Evolutionary conservation across 2,888 invertebrate genomes (phyloP), one percentile per base, ranked within the genome.

Genomic region (Trissolcus brochymenae): DNA sequence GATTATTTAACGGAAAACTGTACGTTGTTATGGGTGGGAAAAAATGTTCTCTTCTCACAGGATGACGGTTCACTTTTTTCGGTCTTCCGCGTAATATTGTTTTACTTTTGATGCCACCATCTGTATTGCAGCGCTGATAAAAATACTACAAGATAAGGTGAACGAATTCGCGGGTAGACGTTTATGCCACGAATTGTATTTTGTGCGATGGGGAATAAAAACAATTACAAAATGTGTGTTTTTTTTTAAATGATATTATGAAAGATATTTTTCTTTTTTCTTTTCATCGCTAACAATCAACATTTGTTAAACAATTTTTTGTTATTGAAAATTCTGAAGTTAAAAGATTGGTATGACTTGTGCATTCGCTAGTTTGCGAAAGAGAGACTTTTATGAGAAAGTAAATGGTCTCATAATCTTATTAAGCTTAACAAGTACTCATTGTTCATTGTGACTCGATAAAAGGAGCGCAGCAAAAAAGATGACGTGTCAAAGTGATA

Each of bases 401-500:
- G 62, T 56, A 49, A 64, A 64, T 35, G 57, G 57, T 59, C 46
- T 59, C 17, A 54, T 59, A 51, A 59, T 59, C 54, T 57, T 46
- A 41, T 64, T 46, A 72, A 72, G 46, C 57, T 72, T 56, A 29
- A 57, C 57, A 62, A 51, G 62, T 59, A 59, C 59, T 53, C 68
- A 70, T 66, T 60, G 77, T 75, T 40, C 57, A 60, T 57, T 67
- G 60, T 67, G 56, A 35, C 43, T 49, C 61, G 51, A 50, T 41
- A 64, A 59, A 76, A 29, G 66, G 46, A 74, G 50, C 51, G 57
- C 62, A 55, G 17, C 60, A 68, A 46, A 66, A 72, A 76, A 66
- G 73, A 66, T 64, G 51, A 59, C 40, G 40, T 62, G 65, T 55
- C 65, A 61, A 71, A 74, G 66, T 66, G 76, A 66, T 73, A 77